Evolutionary conservation across 2,797 vertebrate genomes (phyloP), one percentile per base, ranked within the genome.

Genomic region (Falco berigora): DNA sequence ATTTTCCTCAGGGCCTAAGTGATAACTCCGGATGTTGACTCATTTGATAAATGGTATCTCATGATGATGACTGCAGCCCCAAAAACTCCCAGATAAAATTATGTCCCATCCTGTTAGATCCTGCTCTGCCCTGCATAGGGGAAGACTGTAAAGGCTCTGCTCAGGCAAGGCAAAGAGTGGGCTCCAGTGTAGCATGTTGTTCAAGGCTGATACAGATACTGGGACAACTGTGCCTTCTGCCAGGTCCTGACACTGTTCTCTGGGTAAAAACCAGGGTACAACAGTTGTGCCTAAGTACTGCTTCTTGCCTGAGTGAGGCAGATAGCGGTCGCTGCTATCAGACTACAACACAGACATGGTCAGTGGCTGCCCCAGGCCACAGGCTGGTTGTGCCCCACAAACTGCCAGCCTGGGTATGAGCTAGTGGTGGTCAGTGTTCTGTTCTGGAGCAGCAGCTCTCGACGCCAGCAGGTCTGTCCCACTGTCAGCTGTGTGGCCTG

Each of bases 21-120:
- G 86, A 71, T 91, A 76, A 87, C 77, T 90, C 80, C 6, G 30
- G 93, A 94, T 93, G 90, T 91, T 96, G 94, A 94, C 88, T 96
- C 94, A 92, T 79, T 85, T 96, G 90, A 92, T 93, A 72, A 95
- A 96, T 94, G 62, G 12, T 73, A 55, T 63, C 90, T 86, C 86
- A 82, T 93, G 88, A 91, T 61, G 69, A 86, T 91, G 88, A 92
- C 59, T 89, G 47, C 67, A 96, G 83, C 23, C n/a, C 52, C 47
- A 28, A 68, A 95, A 92, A 25, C 69, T 94, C 46, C 40, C 24
- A 40, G 67, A 75, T 47, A 23, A 86, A 75, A 14, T 90, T 88
- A 21, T 47, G 13, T 79, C 25, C 23, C 36, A 32, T 76, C 38
- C 63, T 93, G 19, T 36, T 94, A 64, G 17, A 4, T 86, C 50